Percentiles rank a stretch among this genome's conserved stretches.
These are phyloP conservation scores for Drymodes brunneopygia DNA, from an alignment of 2,113 vertebrate species.

Conservation along the genomic window DNA sequence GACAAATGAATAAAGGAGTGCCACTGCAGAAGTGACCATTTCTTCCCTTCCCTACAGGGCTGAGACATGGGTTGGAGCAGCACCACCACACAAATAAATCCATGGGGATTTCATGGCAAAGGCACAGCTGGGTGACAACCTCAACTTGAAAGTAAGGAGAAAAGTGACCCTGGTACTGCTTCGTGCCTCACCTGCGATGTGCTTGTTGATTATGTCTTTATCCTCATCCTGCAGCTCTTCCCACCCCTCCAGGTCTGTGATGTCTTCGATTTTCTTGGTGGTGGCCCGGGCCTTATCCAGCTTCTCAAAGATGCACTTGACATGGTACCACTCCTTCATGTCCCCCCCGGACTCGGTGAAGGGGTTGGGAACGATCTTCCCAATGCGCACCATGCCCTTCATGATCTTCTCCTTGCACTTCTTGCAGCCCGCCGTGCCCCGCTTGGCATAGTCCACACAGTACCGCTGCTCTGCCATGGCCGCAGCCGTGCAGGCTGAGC, in stretches of 20 bases:
- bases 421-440: conserved; percentile 93
- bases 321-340: conserved; percentile 99
- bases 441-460: conserved; percentile 94
- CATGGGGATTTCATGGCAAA: accelerated
- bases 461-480: conserved; percentile 92
- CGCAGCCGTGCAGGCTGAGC: not conserved
- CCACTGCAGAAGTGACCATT: not conserved
- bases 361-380: conserved; percentile 94
- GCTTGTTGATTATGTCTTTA: conserved; percentile 86
- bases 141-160: accelerated
- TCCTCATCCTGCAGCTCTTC: conserved; percentile 90
- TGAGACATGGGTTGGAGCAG: not conserved
- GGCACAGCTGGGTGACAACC: accelerated
- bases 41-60: not conserved
- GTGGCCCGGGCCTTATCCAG: conserved; percentile 90
- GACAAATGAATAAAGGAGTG: not conserved
- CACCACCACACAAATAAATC: not conserved
- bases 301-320: conserved; percentile 97
- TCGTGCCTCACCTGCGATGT: conserved; percentile 78
- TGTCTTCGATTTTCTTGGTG: conserved; percentile 95
- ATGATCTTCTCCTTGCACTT: conserved; percentile 98
- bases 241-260: conserved; percentile 96
- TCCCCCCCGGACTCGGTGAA: conserved; percentile 95
- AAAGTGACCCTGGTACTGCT: not conserved
- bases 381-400: conserved; percentile 90